Evolutionary conservation across 2,888 invertebrate genomes (phyloP), one percentile per base, ranked within the genome.

Genomic region (Patella ulyssiponensis): DNA sequence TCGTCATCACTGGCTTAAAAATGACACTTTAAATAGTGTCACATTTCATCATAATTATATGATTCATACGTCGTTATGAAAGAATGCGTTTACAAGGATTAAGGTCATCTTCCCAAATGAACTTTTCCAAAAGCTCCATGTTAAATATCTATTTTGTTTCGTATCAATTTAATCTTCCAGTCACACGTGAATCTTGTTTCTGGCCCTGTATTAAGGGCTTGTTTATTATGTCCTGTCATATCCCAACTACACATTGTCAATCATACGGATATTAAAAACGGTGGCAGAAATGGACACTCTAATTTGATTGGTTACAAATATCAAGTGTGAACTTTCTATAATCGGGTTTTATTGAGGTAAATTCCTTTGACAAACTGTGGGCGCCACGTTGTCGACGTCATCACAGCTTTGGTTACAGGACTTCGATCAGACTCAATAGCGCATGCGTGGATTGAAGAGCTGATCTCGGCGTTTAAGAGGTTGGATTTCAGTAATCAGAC

Each of bases 231-330:
- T 44, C 44, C 64, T 64, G 58, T 58, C 58, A 20, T 58, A 17
- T 58, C 20, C 20, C 1, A 58, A 20, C 58, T 20, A 58, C 58
- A 58, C n/a, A 58, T 20, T 17, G 23, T 64, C 64, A 64, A 64
- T 20, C 64, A 64, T 58, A 20, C 20, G 17, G 17, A 20, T 9
- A 20, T 20, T 23, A 23, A 64, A 20, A 64, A 11, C 11, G 64
- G n/a, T 11, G 64, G 64, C n/a, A 20, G 64, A 64, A 64, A 64
- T 64, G 20, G 11, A 64, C 64, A 64, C 64, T 64, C 23, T 64
- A 64, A 64, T 64, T 64, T 64, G 64, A 64, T 64, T 64, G 64
- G 64, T 23, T 64, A 64, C 20, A 17, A 64, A 44, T 44, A 44
- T 44, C 44, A 44, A 44, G 44, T 44, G 20, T 12, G 20, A 64